Conservation (phyloP, 2,113 vertebrate genomes). For the Speoplatyrhinus poulsoni region DNA sequence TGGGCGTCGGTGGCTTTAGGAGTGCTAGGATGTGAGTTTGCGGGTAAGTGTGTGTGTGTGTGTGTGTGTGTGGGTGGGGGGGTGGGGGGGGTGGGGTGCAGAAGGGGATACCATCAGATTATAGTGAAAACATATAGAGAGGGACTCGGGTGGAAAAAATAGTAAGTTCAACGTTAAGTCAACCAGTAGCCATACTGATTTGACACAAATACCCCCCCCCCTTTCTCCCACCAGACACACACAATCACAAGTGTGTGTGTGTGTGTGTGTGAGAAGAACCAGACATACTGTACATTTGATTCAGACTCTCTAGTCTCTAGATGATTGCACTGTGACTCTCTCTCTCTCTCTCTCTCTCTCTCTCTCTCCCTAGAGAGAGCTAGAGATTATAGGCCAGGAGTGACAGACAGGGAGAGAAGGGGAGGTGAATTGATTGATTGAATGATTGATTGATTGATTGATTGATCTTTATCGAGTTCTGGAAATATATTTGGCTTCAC, state of each 20-base stretch:
- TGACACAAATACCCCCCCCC: background rate
- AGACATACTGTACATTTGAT: too few species aligned
- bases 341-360: background rate
- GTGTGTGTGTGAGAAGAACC: too few species aligned
- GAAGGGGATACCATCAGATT: too few species aligned
- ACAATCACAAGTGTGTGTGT: too few species aligned
- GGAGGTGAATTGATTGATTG: slow-evolving; percentile 25
- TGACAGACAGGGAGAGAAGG: slow-evolving; percentile 29
- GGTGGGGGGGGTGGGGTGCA: slow-evolving; percentile 5
- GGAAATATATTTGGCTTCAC: background rate
- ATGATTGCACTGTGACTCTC: background rate
- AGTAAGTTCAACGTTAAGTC: slow-evolving; percentile 49
- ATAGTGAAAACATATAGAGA: too few species aligned
- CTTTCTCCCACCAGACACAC: background rate
- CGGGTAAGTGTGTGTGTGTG: background rate
- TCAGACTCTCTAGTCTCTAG: background rate
- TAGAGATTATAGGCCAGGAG: slow-evolving; percentile 27
- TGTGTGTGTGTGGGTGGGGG: slow-evolving; percentile 6
- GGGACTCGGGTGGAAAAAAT: too few species aligned
- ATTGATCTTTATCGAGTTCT: background rate
- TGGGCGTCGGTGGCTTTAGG: background rate
- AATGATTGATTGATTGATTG: too few species aligned
- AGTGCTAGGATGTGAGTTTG: background rate
- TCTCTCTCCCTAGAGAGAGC: slow-evolving; percentile 1
- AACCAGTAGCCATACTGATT: slow-evolving; percentile 67